Evolutionary conservation across 2,888 invertebrate species (phyloP).

Genomic region (Dromius quadrimaculatus): DNA sequence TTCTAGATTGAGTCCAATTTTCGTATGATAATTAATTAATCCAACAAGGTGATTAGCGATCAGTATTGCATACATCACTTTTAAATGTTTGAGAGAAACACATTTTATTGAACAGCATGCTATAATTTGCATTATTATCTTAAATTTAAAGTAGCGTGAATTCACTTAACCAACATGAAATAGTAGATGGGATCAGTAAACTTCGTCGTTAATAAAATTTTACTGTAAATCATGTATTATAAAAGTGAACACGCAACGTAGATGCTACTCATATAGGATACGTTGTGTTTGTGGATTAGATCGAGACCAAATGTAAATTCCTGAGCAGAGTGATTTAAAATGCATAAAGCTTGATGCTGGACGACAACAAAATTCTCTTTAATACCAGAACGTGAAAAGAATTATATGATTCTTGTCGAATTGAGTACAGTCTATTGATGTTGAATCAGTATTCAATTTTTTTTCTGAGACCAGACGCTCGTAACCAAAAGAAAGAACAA

Average conservation of each 20-base stretch:
- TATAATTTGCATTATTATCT: constrained; percentile 43
- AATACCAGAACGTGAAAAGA: constrained; percentile 25
- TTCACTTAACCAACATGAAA: constrained; percentile 18
- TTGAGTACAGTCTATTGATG: constrained; percentile 34
- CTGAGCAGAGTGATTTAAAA: constrained; percentile 36
- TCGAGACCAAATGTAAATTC: background rate
- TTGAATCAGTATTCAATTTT: constrained; percentile 28
- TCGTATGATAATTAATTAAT: background rate
- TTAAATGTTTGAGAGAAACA: constrained; percentile 37
- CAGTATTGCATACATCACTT: constrained; percentile 30
- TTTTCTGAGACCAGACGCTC: background rate
- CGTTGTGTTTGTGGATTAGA: background rate
- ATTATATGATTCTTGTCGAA: constrained; percentile 32
- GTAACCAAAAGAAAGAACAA: too few relatives aligned
- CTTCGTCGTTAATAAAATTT: constrained; percentile 42
- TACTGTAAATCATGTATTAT: constrained; percentile 45
- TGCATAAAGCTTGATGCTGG: constrained; percentile 43
- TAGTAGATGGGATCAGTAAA: constrained; percentile 32
- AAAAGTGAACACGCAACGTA: constrained; percentile 43
- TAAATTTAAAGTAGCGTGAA: constrained; percentile 41
- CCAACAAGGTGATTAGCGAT: constrained; percentile 13
- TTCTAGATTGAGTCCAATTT: constrained; percentile 6
- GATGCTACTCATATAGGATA: constrained; percentile 23
- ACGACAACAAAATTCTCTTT: constrained; percentile 38
- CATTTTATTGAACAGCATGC: constrained; percentile 13